Evolutionary conservation across 37 sponge, comb jelly and placozoan species (phyloP).

Genomic region (Theonella swinhoei): DNA sequence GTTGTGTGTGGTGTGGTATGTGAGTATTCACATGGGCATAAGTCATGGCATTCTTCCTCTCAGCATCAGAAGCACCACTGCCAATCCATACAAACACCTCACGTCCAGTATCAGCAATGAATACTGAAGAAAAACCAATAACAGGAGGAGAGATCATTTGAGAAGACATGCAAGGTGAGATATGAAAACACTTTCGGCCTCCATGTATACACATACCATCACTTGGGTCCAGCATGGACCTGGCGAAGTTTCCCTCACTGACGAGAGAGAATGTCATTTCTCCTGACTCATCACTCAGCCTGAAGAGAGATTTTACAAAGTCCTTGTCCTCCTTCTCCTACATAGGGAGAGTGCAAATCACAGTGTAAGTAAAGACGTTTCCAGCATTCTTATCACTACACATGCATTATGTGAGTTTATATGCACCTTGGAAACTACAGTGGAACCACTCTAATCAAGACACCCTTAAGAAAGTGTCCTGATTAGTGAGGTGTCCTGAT

Average conservation of each 20-base stretch:
- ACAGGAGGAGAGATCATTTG: not conserved
- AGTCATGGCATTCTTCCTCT: conserved; percentile 77
- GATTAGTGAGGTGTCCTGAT: too few relatives aligned
- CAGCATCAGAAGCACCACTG: conserved; percentile 60
- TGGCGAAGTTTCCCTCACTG: conserved; percentile 39
- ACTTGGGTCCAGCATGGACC: conserved; percentile 50
- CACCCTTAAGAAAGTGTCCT: too few relatives aligned
- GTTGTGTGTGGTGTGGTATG: too few relatives aligned
- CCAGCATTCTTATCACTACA: too few relatives aligned
- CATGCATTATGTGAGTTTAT: too few relatives aligned
- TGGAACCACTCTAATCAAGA: too few relatives aligned
- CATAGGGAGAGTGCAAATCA: too few relatives aligned
- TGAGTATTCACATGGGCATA: conserved; percentile 90
- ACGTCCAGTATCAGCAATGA: conserved; percentile 75
- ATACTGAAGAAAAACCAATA: conserved; percentile 28
- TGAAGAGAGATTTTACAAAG: conserved; percentile 40
- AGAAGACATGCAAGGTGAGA: not conserved
- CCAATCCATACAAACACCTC: conserved; percentile 73
- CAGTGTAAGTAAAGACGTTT: too few relatives aligned
- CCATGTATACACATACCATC: conserved; percentile 69
- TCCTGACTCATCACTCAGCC: conserved; percentile 86
- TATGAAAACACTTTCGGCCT: too few relatives aligned
- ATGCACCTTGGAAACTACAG: too few relatives aligned
- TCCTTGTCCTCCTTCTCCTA: too few relatives aligned
- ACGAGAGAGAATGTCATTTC: conserved; percentile 49